Evolutionary conservation across 2,888 invertebrate species (phyloP), one percentile per base, ranked within the genome.

Genomic region (Platycheirus albimanus): DNA sequence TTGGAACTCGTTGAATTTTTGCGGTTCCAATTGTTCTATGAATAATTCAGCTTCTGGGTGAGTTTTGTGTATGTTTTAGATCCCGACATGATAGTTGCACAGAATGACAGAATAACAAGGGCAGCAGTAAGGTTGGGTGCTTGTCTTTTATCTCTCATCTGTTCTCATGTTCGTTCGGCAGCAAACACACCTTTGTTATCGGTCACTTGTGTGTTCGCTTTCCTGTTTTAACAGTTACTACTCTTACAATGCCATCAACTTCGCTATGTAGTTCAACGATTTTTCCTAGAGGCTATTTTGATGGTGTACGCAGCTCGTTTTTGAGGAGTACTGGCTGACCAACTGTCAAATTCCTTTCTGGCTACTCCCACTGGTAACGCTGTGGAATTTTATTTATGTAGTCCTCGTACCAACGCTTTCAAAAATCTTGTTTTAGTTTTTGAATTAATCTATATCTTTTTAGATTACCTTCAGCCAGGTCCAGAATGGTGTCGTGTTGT

Each of bases 161-260:
- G 41, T 66, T 66, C 5, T 64, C 49, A n/a, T n/a, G n/a, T 20
- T 64, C 49, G 28, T 5, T 64, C 33, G 47, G 45, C 13, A 75
- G 19, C 47, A 33, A 33, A 17, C 56, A 66, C 5, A 78, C 19
- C 51, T 78, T 72, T 7, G 30, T 13, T 30, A 78, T 54, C 30
- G 66, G 52, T 19, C 51, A 51, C 36, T 61, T 77, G 38, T 49
- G 24, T 47, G 10, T 38, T 38, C 64, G 49, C 13, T 49, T 64
- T 36, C 33, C 64, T 28, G 67, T 52, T 8, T 52, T 67, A 7
- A 67, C 15, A 13, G 66, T 67, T 3, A 67, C 45, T 2, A 67
- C 67, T 54, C 67, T 52, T 0, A 15, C 13, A 10, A 54, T 33
- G 24, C 15, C 33, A 19, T 54, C 67, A 3, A 43, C 19, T 30